Evolutionary conservation across 2,113 vertebrate genomes (phyloP), one percentile per base, ranked within the genome.

Genomic region (Hemibagrus wyckioides): DNA sequence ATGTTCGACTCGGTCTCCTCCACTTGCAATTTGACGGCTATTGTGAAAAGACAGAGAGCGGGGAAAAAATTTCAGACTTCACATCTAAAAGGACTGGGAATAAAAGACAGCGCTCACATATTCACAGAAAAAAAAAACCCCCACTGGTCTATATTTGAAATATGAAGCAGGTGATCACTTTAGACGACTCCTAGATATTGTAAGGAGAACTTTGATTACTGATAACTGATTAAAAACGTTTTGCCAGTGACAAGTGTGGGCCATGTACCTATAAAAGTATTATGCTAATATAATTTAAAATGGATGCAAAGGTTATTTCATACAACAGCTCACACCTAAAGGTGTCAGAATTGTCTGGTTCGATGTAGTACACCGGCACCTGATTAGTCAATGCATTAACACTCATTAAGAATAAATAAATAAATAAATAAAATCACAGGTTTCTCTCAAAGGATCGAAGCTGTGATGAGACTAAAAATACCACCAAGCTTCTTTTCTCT

Each of bases 21-120:
- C 84, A 99, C 97, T 93, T 97, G 97, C 83, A 99, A 91, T 44
- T 95, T 95, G 1, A 96, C 94, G 85, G 96, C 98, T 99, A 94
- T 23, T 44, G 67, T n/a, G 77, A 33, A 77, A 82, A 61, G 79
- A n/a, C 5, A 84, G 41, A 50, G 61, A 80, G 79, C 88, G 86
- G 90, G 89, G 48, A 44, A 87, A 33, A 86, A 84, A 33, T 73
- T 50, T 36, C 44, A 81, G 56, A 28, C 3, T 63, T 69, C 28
- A 50, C 8, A 61, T 39, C 19, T n/a, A 57, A 87, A 86, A 33
- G 33, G 11, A 79, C 8, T 28, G 6, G 59, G 28, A 69, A 52
- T 57, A 80, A 57, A 39, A 80, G 19, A 23, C 30, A 83, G 57
- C 10, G 36, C 28, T 61, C 9, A 9, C 21, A 21, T 41, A n/a